These are phyloP conservation scores for Camponotus fellah DNA, from an alignment of 2,888 invertebrate genomes.

Conservation along the genomic window DNA sequence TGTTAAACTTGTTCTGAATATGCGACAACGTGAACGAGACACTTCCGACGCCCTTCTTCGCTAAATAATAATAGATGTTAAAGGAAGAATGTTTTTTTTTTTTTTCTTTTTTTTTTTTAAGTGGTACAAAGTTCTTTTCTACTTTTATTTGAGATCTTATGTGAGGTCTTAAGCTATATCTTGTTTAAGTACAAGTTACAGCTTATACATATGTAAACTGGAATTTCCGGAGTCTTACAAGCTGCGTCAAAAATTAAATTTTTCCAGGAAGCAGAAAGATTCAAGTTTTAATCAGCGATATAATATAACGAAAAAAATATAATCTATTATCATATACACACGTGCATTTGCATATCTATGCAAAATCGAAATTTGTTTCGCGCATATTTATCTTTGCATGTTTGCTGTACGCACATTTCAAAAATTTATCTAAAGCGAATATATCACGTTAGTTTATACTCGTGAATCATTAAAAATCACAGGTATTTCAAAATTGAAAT, in stretches of 20 bases:
- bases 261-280: background rate
- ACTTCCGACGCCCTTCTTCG: background rate
- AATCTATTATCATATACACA: background rate
- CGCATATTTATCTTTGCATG: background rate
- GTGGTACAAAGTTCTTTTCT: background rate
- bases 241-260: background rate
- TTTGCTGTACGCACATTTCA: background rate
- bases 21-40: background rate
- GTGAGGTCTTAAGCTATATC: background rate
- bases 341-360: background rate
- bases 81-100: background rate
- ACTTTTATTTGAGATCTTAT: background rate
- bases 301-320: background rate
- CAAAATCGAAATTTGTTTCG: background rate
- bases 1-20: background rate
- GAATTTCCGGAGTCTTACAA: background rate
- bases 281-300: background rate
- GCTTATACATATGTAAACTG: background rate
- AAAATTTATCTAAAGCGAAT: background rate
- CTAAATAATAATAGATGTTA: conserved; percentile 14
- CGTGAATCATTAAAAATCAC: background rate
- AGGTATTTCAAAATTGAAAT: background rate
- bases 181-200: background rate
- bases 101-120: conserved; percentile 5
- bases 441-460: background rate